phyloP scores from a whole-genome alignment of 2,113 vertebrate genomes.

The Actenoides lindsayi region DNA sequence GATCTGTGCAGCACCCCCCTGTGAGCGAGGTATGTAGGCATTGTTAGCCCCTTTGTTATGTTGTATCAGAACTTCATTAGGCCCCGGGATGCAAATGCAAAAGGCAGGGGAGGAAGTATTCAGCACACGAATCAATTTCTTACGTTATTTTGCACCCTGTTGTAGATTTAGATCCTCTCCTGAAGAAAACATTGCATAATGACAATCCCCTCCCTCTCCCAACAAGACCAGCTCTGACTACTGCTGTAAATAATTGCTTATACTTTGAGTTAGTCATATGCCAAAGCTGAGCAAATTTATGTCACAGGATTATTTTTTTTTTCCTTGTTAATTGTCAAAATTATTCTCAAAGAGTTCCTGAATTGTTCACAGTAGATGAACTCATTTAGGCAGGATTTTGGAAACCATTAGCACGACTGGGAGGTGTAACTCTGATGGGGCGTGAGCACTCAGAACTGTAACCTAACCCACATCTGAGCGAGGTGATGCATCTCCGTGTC shows the following conservation, averaged over 20 bases:
- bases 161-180: neutral
- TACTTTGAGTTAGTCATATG: neutral
- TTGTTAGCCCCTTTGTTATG: neutral
- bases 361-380: neutral
- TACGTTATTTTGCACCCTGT: neutral
- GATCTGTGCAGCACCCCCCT: neutral
- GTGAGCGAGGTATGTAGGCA: neutral
- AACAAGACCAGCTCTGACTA: neutral
- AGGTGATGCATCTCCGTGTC: neutral
- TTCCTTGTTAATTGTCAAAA: neutral
- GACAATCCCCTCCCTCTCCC: neutral
- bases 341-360: neutral
- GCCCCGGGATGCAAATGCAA: neutral
- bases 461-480: neutral
- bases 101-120: neutral
- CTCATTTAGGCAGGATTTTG: neutral
- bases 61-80: conserved; percentile 20
- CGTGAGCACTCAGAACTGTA: neutral
- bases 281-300: neutral
- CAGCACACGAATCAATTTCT: neutral
- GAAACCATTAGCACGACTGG: neutral
- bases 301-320: neutral
- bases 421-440: neutral
- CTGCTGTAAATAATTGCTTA: neutral
- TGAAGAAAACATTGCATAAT: neutral